A percentile compares a stretch with the other conserved stretches of the same genome.
phyloP scores from a whole-genome alignment of 2,888 invertebrate genomes.

The Phengaris arion region DNA sequence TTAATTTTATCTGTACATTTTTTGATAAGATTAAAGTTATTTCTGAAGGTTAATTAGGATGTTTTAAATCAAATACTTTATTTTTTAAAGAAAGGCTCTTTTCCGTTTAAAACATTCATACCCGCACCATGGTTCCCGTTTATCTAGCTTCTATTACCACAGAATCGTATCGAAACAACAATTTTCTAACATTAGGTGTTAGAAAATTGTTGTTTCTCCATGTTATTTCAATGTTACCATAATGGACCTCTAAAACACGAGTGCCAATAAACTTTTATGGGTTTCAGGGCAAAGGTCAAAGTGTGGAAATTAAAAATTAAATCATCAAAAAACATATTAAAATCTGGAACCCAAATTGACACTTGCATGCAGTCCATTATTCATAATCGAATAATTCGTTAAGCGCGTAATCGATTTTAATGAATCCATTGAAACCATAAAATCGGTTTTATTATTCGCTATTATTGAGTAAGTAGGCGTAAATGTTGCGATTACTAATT shows the following conservation, averaged over 20 bases:
- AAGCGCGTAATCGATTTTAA: constrained; percentile 22
- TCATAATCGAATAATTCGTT: constrained; percentile 2
- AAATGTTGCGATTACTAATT: constrained; percentile 2
- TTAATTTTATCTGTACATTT: background rate
- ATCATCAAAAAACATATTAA: background rate
- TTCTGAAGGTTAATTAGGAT: background rate
- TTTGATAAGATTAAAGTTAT: background rate
- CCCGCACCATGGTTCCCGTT: too few relatives aligned
- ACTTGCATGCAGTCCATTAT: background rate
- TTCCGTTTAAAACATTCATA: too few relatives aligned
- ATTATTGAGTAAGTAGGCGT: constrained; percentile 20
- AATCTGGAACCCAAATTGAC: constrained; percentile 3
- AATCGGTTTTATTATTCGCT: background rate
- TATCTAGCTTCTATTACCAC: background rate
- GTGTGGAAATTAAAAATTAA: background rate
- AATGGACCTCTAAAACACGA: background rate
- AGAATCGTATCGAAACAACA: background rate
- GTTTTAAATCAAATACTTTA: too few relatives aligned
- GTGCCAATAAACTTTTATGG: background rate
- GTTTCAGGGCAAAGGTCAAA: background rate
- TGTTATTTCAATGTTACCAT: background rate
- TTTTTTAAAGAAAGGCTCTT: too few relatives aligned
- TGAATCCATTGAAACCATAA: background rate
- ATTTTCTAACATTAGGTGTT: background rate
- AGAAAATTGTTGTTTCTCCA: too few relatives aligned